Conservation (phyloP, 2,113 vertebrate species). For the Sylvietta virens region DNA sequence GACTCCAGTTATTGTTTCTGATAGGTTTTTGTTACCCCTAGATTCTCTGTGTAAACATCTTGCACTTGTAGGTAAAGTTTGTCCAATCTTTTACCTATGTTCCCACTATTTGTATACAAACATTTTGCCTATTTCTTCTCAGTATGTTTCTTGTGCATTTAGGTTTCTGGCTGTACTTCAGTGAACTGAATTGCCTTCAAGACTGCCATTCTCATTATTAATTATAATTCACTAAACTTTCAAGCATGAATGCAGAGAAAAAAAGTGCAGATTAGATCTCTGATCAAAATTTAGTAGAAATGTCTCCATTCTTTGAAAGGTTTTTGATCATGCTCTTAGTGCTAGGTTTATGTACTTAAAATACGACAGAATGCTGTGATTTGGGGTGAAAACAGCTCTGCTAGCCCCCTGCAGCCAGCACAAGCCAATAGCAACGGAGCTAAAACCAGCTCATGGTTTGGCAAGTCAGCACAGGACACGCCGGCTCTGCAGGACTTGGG, state of each 20-base stretch:
- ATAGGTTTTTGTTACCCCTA: background rate
- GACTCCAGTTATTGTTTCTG: background rate
- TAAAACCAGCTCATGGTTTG: background rate
- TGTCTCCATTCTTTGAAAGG: background rate
- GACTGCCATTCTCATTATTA: background rate
- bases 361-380: background rate
- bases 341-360: background rate
- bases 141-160: background rate
- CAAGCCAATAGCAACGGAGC: background rate
- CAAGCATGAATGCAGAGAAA: background rate
- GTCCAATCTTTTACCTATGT: background rate
- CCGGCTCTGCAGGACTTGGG: background rate
- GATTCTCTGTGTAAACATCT: background rate
- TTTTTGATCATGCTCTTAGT: background rate
- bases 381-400: background rate
- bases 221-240: background rate
- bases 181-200: background rate
- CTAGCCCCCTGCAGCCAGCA: background rate
- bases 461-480: background rate
- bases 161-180: background rate
- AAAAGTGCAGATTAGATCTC: background rate
- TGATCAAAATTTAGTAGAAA: background rate
- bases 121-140: background rate
- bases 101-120: background rate
- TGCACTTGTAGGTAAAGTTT: background rate